Evolutionary conservation across 2,113 vertebrate genomes (phyloP).

Genomic region (Nipponia nippon): DNA sequence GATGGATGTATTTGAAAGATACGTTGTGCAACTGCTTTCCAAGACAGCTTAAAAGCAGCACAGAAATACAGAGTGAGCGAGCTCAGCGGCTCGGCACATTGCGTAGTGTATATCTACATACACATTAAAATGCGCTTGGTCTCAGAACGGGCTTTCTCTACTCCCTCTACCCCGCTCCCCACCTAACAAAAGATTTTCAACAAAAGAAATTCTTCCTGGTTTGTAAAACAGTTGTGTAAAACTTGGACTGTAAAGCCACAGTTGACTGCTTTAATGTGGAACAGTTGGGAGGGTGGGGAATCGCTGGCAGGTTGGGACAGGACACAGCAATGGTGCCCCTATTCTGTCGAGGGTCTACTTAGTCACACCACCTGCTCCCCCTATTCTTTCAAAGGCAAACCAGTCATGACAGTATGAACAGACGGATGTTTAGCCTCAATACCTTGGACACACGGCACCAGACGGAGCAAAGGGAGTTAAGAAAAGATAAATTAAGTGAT

Average conservation of each 20-base stretch:
- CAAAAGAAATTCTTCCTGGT: slow-evolving; percentile 83
- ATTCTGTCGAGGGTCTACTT: slow-evolving; percentile 87
- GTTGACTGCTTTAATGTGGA: slow-evolving; percentile 89
- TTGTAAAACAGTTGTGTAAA: slow-evolving; percentile 99
- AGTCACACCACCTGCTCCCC: slow-evolving; percentile 99
- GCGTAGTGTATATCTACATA: slow-evolving; percentile 31
- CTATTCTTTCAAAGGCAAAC: slow-evolving; percentile 87
- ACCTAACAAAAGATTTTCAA: slow-evolving; percentile 75
- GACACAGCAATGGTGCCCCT: slow-evolving; percentile 81
- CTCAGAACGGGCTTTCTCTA: slow-evolving; percentile 33
- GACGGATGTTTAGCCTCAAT: slow-evolving; percentile 80
- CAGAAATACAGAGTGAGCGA: not conserved
- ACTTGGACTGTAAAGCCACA: slow-evolving; percentile 89
- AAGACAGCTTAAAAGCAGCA: not conserved
- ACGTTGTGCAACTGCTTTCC: not conserved
- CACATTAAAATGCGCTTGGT: slow-evolving; percentile 69
- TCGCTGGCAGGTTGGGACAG: slow-evolving; percentile 85
- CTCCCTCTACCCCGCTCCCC: not conserved
- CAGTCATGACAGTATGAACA: slow-evolving; percentile 85
- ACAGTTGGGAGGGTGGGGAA: slow-evolving; percentile 98
- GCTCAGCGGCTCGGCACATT: not conserved
- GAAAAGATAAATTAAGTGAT: slow-evolving; percentile 89
- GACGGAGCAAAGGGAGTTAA: slow-evolving; percentile 80
- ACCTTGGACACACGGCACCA: slow-evolving; percentile 79
- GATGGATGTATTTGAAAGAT: not conserved